A percentile compares a stretch with the other conserved stretches of the same genome.
phyloP scores from a whole-genome alignment of 2,797 vertebrate genomes.

The Vireo griseus region DNA sequence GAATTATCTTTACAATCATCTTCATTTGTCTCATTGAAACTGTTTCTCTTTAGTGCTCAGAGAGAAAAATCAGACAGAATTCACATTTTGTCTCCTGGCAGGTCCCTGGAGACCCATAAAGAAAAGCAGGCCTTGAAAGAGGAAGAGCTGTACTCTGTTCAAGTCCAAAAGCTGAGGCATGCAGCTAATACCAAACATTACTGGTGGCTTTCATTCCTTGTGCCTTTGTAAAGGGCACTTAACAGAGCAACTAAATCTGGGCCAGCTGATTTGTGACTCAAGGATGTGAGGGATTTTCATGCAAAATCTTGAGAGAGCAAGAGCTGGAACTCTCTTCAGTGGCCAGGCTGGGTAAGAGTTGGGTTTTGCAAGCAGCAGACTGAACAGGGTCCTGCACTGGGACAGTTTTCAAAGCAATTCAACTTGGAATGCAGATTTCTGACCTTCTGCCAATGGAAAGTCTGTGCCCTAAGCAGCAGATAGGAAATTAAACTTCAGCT shows the following conservation, averaged over 20 bases:
- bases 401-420: slow-evolving; percentile 51
- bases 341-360: not conserved
- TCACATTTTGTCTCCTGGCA: slow-evolving; percentile 18
- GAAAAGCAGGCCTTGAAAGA: slow-evolving; percentile 36
- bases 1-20: slow-evolving; percentile 5
- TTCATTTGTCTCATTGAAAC: slow-evolving; percentile 32
- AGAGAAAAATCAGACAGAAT: slow-evolving; percentile 18
- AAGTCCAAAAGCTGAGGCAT: not conserved
- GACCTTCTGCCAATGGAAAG: slow-evolving; percentile 60
- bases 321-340: slow-evolving; percentile 13
- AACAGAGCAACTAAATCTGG: not conserved
- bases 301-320: not conserved
- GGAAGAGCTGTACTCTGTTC: slow-evolving; percentile 5
- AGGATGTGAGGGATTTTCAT: not conserved
- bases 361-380: slow-evolving; percentile 21
- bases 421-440: slow-evolving; percentile 53
- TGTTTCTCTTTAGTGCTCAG: not conserved
- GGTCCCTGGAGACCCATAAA: slow-evolving; percentile 17
- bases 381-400: not conserved
- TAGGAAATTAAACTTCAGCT: slow-evolving; percentile 55
- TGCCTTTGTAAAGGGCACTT: slow-evolving; percentile 6
- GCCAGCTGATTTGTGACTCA: not conserved
- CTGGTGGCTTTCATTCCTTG: slow-evolving; percentile 37
- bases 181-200: slow-evolving; percentile 38
- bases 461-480: slow-evolving; percentile 44